Evolutionary conservation across 1,140 invertebrate species (phyloP), one percentile per base, ranked within the genome.

Genomic region (Saxidomus purpurata): DNA sequence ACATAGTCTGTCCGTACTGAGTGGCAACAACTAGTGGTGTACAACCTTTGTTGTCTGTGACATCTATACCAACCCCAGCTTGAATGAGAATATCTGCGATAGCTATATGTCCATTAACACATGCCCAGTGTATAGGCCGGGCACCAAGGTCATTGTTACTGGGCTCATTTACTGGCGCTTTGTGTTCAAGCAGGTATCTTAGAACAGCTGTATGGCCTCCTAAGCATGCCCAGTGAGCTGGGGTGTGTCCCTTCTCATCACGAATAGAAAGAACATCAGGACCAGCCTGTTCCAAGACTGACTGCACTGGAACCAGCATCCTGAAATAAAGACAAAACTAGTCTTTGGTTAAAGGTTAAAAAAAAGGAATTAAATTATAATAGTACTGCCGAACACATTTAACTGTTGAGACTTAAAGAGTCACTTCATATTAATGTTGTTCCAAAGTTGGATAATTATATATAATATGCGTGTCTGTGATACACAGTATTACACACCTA

Each of bases 71-170:
- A 6, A 99, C 98, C n/a, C 98, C 98, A 59, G 97, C 97, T 97
- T 97, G 91, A 2, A 98, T 95, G 17, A 98, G 95, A 13, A 98
- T 97, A 96, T 98, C 98, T 22, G 98, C 98, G 55, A 98, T 97
- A 25, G 94, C 94, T 17, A 98, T 97, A 93, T 99, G 98, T 0
- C 98, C 98, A 96, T 97, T 97, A 11, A 97, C 96, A 94, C 98
- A 98, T 1, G 98, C 98, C 98, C 98, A 99, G 94, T 99, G 98
- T 88, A 99, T 98, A 0, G 98, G 98, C 59, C 97, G 96, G 0
- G 98, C 98, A 2, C 98, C 98, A 95, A 98, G 97, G 1, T 98
- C 98, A 59, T 98, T 98, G 74, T 98, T 96, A 93, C 98, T 98
- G 0, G 98, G 97, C 63, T 98, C 96, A 96, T 99, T 98, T 11